These are phyloP conservation scores for Myrmecobius fasciatus DNA, from an alignment of 2,113 vertebrate species.

Conservation along the genomic window DNA sequence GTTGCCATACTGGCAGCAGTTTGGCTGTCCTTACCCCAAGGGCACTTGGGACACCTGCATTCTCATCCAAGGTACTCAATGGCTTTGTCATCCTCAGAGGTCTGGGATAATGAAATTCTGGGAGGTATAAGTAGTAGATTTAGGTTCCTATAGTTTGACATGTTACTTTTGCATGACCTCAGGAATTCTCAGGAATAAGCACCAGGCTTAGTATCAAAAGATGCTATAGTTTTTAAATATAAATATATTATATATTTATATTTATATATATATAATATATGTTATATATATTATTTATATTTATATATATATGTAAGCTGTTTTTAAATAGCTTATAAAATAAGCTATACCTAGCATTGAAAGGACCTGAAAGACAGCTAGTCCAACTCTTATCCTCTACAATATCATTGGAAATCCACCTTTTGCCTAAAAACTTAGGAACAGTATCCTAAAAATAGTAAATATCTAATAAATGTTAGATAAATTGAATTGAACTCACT, in stretches of 20 bases:
- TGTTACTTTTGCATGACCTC: not conserved
- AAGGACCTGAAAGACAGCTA: not conserved
- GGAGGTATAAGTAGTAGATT: too few species aligned
- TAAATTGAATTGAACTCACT: not conserved
- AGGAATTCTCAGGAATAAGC: not conserved
- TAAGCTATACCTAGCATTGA: not conserved
- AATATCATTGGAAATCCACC: not conserved
- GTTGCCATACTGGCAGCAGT: too few species aligned
- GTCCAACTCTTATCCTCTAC: not conserved
- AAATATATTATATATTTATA: too few species aligned
- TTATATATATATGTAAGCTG: too few species aligned
- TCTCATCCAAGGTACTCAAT: not conserved
- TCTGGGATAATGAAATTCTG: not conserved
- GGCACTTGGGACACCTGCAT: not conserved
- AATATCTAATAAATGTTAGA: not conserved
- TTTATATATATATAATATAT: too few species aligned
- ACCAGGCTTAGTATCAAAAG: not conserved
- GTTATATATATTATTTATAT: too few species aligned
- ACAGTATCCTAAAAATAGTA: not conserved
- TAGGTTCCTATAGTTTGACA: not conserved
- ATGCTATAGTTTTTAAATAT: too few species aligned
- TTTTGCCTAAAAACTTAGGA: not conserved
- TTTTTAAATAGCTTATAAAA: too few species aligned
- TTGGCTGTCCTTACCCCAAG: not conserved
- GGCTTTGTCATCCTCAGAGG: not conserved